A percentile compares a stretch with the other conserved stretches of the same genome.
Evolutionary conservation across 2,797 vertebrate species (phyloP).

Genomic region (Leucoraja ocellata): DNA sequence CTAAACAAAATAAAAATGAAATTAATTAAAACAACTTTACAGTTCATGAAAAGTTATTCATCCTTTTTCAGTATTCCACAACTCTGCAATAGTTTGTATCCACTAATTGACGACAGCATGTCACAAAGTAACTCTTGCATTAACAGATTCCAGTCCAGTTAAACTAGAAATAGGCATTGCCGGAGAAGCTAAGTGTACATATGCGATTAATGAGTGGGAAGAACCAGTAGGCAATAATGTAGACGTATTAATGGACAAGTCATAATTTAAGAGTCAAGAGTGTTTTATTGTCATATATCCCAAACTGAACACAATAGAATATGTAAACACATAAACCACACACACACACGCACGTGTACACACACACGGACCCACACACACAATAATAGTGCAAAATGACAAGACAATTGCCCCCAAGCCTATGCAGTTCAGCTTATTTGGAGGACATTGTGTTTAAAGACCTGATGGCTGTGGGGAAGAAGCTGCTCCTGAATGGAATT

Average conservation of each 20-base stretch:
- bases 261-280: not conserved
- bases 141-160: not conserved
- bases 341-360: too few relatives aligned
- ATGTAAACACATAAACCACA: too few relatives aligned
- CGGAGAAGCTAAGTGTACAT: not conserved
- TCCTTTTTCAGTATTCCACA: not conserved
- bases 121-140: not conserved
- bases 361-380: too few relatives aligned
- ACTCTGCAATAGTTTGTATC: not conserved
- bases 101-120: not conserved
- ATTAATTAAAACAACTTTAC: not conserved
- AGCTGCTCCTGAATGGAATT: not conserved
- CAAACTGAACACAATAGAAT: too few relatives aligned
- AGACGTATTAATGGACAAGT: not conserved
- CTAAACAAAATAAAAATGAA: conserved; percentile 52
- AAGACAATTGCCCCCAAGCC: too few relatives aligned
- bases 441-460: too few relatives aligned
- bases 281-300: too few relatives aligned
- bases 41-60: not conserved
- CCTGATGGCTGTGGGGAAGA: too few relatives aligned
- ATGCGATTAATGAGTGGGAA: not conserved
- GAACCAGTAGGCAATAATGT: not conserved
- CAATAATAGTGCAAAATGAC: too few relatives aligned
- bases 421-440: too few relatives aligned
- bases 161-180: not conserved